These are phyloP conservation scores for Chiropotes sagulatus DNA, from an alignment of 2,797 vertebrate genomes.

Conservation along the genomic window DNA sequence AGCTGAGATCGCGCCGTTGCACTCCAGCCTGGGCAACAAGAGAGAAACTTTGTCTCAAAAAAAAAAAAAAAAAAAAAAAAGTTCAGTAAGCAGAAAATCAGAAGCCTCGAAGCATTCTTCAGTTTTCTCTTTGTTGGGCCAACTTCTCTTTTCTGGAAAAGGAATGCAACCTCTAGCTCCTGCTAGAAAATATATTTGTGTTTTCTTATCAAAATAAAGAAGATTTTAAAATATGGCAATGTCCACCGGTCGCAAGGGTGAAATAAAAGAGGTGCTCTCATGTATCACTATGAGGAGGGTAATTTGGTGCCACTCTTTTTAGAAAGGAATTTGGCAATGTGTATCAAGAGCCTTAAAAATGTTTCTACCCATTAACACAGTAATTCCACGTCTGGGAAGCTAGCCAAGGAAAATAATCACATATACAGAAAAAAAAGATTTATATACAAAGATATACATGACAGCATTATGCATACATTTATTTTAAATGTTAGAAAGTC, in stretches of 20 bases:
- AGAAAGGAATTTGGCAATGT: conserved; percentile 56
- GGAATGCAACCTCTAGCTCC: neutral
- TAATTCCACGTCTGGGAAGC: conserved; percentile 64
- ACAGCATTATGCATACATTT: conserved; percentile 40
- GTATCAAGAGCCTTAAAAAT: conserved; percentile 60
- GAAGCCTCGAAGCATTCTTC: neutral
- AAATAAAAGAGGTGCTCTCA: conserved; percentile 33
- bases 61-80: neutral
- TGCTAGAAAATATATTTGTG: neutral
- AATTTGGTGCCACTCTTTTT: neutral
- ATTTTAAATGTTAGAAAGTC: conserved; percentile 58
- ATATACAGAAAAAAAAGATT: conserved; percentile 31
- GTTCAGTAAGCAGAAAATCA: neutral
- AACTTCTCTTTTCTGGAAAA: neutral
- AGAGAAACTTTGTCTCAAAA: no score
- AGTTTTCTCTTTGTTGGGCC: neutral
- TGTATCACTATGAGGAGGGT: neutral
- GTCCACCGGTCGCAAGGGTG: neutral
- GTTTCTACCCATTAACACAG: conserved; percentile 38
- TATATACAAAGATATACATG: conserved; percentile 50
- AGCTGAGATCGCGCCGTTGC: no score
- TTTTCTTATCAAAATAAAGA: conserved; percentile 36
- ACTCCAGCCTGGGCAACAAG: no score
- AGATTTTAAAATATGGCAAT: conserved; percentile 16
- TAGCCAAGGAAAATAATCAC: conserved; percentile 69